These are phyloP conservation scores for Rhinoderma darwinii DNA, from an alignment of 2,113 vertebrate genomes.

Conservation along the genomic window DNA sequence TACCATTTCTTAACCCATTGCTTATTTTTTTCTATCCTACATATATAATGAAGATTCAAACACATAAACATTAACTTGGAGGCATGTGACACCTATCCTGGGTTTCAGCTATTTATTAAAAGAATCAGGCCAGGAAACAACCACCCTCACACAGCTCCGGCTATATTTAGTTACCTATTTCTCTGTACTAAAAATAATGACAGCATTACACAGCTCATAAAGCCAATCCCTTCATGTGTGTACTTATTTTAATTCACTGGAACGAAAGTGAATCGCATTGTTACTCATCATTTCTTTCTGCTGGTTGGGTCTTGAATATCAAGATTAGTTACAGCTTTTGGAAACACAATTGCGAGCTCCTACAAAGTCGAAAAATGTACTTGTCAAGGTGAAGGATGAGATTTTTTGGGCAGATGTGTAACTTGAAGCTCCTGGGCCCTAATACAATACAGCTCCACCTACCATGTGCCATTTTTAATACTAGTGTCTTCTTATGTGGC, in stretches of 20 bases:
- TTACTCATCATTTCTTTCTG: conserved; percentile 18
- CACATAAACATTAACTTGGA: neutral
- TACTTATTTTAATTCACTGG: conserved; percentile 26
- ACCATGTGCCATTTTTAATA: too few relatives aligned
- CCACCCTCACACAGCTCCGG: conserved; percentile 20
- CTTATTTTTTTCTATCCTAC: neutral
- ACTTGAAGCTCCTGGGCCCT: too few relatives aligned
- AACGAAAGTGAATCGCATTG: conserved; percentile 26
- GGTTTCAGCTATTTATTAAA: conserved; percentile 29
- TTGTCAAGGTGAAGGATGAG: neutral
- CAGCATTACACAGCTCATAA: conserved; percentile 44
- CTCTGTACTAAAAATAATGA: conserved; percentile 46
- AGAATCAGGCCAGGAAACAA: conserved; percentile 17
- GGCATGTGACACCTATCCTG: conserved; percentile 2
- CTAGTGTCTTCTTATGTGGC: too few relatives aligned
- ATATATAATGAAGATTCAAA: neutral
- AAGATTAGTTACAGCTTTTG: neutral
- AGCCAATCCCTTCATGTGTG: conserved; percentile 32
- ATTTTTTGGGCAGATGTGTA: neutral
- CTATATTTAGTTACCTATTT: conserved; percentile 47
- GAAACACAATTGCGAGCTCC: neutral
- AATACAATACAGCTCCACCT: too few relatives aligned
- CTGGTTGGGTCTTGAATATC: neutral
- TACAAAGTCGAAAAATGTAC: neutral
- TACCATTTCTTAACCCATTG: too few relatives aligned